Percentiles rank a stretch among this genome's conserved stretches.
phyloP scores from a whole-genome alignment of 2,888 invertebrate genomes.

The Pocota personata region DNA sequence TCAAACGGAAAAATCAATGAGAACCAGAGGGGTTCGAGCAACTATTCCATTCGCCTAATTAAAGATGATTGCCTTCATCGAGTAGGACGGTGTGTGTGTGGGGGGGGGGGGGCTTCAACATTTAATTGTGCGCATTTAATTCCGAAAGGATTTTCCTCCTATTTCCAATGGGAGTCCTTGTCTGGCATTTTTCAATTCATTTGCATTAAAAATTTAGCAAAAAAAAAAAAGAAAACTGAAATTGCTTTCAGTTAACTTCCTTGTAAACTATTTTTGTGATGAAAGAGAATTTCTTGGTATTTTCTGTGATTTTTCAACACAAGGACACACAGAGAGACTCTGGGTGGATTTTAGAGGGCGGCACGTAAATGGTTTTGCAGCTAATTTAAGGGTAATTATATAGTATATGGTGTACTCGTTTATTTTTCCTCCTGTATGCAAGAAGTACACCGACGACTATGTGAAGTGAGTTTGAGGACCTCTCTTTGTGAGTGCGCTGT shows the following conservation, averaged over 20 bases:
- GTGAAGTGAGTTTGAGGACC: conserved; percentile 16
- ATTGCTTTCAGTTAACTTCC: conserved; percentile 46
- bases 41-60: conserved; percentile 68
- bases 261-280: conserved; percentile 54
- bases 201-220: conserved; percentile 69
- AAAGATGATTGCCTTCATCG: conserved; percentile 69
- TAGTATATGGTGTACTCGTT: conserved; percentile 40
- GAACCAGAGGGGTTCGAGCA: conserved; percentile 13
- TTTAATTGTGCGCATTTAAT: conserved; percentile 66
- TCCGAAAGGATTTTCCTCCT: conserved; percentile 32
- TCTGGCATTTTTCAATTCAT: conserved; percentile 56
- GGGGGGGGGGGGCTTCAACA: conserved; percentile 9
- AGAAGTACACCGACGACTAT: neutral
- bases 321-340: neutral
- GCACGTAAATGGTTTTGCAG: conserved; percentile 29
- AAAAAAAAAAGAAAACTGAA: conserved; percentile 25
- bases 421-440: conserved; percentile 17
- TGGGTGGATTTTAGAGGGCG: conserved; percentile 26
- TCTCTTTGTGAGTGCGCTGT: conserved; percentile 18
- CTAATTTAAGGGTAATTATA: conserved; percentile 72
- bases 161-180: conserved; percentile 9
- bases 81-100: neutral
- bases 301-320: conserved; percentile 37
- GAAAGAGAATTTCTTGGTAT: conserved; percentile 35
- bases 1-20: conserved; percentile 63